A percentile compares a stretch with the other conserved stretches of the same genome.
Evolutionary conservation across 2,797 vertebrate species (phyloP).

Genomic region (Sebastiscus tertius): DNA sequence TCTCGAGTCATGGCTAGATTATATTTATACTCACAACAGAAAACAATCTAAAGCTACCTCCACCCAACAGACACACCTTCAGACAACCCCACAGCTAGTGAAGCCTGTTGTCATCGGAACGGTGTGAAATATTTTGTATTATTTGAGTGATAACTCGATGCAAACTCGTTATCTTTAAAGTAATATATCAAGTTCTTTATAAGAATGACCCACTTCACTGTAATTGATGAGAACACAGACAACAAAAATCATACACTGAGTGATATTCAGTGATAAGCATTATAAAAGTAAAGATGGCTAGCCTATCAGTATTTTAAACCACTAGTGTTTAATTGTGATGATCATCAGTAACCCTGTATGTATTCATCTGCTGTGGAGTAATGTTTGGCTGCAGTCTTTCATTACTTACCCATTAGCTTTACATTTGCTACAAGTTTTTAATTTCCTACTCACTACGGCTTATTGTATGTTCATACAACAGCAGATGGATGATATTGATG

Average conservation of each 20-base stretch:
- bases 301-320: conserved; percentile 17
- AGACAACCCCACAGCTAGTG: background rate
- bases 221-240: background rate
- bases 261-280: background rate
- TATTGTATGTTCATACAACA: background rate
- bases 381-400: background rate
- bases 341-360: background rate
- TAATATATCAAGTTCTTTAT: background rate
- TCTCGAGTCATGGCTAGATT: background rate
- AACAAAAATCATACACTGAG: background rate
- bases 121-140: background rate
- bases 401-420: background rate
- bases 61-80: background rate
- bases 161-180: background rate
- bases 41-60: conserved; percentile 23
- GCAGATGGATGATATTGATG: background rate
- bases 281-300: no score
- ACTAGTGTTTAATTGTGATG: background rate
- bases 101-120: background rate
- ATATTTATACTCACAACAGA: background rate
- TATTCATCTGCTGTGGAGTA: background rate
- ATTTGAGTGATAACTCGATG: background rate
- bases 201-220: background rate
- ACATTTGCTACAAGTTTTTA: background rate
- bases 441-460: background rate